A percentile compares a stretch with the other conserved stretches of the same genome.
These are phyloP conservation scores for Hypercompe scribonia DNA, from an alignment of 2,888 invertebrate species.

Conservation along the genomic window DNA sequence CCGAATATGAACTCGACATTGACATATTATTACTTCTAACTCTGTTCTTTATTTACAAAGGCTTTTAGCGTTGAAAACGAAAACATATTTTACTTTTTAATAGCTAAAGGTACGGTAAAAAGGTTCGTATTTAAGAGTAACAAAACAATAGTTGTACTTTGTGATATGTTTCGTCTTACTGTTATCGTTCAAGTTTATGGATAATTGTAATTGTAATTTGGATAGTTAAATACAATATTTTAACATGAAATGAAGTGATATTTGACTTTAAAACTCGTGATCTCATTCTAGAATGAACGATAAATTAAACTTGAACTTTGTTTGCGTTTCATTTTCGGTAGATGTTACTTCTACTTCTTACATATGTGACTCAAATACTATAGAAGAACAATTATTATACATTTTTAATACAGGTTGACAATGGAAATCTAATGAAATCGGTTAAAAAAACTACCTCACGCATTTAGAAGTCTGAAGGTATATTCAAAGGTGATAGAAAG, in stretches of 20 bases:
- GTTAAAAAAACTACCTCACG: no score
- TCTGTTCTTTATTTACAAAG: constrained; percentile 17
- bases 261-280: background rate
- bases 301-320: no score
- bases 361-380: no score
- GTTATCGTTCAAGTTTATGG: background rate
- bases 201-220: no score
- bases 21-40: constrained; percentile 24
- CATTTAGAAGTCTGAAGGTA: no score
- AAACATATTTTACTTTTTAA: constrained; percentile 3
- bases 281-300: no score
- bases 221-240: background rate
- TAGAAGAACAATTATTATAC: no score
- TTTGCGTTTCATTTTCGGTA: no score
- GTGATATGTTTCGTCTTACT: background rate
- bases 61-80: constrained; percentile 19
- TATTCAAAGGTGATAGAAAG: no score
- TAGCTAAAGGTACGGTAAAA: background rate
- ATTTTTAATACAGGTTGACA: no score
- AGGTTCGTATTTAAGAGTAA: background rate
- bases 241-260: background rate
- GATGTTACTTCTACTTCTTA: no score
- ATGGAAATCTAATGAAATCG: no score
- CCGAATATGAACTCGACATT: constrained; percentile 26
- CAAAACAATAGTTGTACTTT: background rate